A percentile compares a stretch with the other conserved stretches of the same genome.
phyloP scores from a whole-genome alignment of 92 coral and sea anemone species.

The Meandrina meandrites region DNA sequence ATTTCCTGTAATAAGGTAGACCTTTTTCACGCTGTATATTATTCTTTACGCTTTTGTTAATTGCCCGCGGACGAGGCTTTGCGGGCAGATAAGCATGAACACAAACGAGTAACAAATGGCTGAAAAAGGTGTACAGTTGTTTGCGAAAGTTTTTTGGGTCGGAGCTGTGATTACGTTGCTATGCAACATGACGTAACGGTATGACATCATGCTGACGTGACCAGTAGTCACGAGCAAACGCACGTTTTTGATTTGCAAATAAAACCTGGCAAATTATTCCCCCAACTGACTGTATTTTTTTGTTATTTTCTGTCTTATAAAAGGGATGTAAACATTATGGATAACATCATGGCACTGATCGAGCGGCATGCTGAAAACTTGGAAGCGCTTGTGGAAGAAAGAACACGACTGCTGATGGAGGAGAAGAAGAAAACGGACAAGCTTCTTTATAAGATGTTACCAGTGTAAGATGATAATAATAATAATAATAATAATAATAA shows the following conservation, averaged over 20 bases:
- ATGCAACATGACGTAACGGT: neutral
- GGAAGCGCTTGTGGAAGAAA: constrained; percentile 80
- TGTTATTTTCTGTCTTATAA: neutral
- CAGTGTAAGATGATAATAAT: constrained; percentile 79
- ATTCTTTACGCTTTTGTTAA: no score
- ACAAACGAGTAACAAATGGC: no score
- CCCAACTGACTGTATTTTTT: neutral
- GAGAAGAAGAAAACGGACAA: constrained; percentile 86
- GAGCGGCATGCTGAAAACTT: constrained; percentile 84
- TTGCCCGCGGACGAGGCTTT: no score
- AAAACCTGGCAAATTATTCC: neutral
- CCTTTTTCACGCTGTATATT: no score
- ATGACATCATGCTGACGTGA: neutral
- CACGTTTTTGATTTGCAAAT: neutral
- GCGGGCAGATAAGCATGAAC: no score
- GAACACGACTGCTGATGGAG: constrained; percentile 70
- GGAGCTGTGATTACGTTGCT: neutral
- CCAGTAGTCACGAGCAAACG: neutral
- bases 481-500: no score
- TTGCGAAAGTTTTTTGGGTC: no score
- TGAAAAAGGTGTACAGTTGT: no score
- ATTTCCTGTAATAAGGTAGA: no score
- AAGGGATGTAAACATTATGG: constrained; percentile 84
- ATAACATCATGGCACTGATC: constrained; percentile 78
- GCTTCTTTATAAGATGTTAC: constrained; percentile 77